Evolutionary conservation across 2,888 invertebrate genomes (phyloP).

Genomic region (Candidula unifasciata): DNA sequence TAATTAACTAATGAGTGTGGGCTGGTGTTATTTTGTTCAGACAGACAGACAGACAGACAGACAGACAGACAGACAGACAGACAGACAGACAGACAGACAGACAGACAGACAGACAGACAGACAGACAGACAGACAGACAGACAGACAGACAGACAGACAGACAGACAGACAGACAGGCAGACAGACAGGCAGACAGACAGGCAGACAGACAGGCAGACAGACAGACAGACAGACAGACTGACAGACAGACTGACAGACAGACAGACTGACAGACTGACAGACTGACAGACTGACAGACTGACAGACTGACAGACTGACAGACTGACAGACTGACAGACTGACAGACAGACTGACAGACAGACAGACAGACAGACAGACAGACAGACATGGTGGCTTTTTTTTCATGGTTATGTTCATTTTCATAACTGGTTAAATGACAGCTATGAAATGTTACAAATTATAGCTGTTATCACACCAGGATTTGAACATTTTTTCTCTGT

Average conservation of each 20-base stretch:
- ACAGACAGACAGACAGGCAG: slow-evolving; percentile 31
- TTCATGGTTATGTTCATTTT: too few species aligned
- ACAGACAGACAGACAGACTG: slow-evolving; percentile 10
- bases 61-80: slow-evolving; percentile 8
- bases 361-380: slow-evolving; percentile 35
- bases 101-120: background rate
- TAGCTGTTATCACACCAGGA: too few species aligned
- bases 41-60: slow-evolving; percentile 2
- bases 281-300: slow-evolving; percentile 16
- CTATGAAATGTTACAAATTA: too few species aligned
- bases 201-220: slow-evolving; percentile 31
- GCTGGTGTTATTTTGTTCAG: too few species aligned
- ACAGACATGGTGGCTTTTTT: too few species aligned
- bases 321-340: slow-evolving; percentile 26
- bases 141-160: slow-evolving; percentile 20
- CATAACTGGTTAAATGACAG: too few species aligned
- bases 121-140: too few species aligned
- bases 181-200: slow-evolving; percentile 30
- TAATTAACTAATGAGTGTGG: too few species aligned
- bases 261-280: slow-evolving; percentile 23
- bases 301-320: slow-evolving; percentile 8
- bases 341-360: slow-evolving; percentile 30
- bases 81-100: slow-evolving; percentile 8
- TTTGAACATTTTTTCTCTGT: too few species aligned
- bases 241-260: slow-evolving; percentile 16